Evolutionary conservation across 2,113 vertebrate species (phyloP).

Genomic region (Misgurnus mizolepis): DNA sequence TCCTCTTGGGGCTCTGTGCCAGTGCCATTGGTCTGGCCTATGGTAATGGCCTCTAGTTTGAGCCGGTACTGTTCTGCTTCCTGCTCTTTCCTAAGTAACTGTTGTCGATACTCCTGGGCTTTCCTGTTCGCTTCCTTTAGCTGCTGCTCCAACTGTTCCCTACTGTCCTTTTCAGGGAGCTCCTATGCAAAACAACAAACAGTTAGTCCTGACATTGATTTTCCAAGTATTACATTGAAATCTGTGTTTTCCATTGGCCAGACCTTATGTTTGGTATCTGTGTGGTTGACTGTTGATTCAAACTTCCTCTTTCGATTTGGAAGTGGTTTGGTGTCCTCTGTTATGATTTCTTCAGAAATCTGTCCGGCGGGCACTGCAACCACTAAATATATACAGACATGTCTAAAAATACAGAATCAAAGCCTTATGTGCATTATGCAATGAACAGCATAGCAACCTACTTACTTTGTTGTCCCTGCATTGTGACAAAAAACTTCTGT

Average conservation of each 20-base stretch:
- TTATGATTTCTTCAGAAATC: slow-evolving; percentile 77
- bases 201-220: neutral
- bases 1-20: slow-evolving; percentile 39
- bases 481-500: slow-evolving; percentile 74
- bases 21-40: slow-evolving; percentile 50
- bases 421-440: neutral
- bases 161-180: slow-evolving; percentile 12
- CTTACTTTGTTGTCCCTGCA: slow-evolving; percentile 78
- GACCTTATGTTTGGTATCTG: slow-evolving; percentile 13
- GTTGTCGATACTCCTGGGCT: slow-evolving; percentile 75
- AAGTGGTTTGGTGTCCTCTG: slow-evolving; percentile 68
- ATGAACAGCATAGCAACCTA: neutral
- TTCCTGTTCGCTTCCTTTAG: slow-evolving; percentile 73
- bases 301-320: slow-evolving; percentile 75
- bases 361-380: slow-evolving; percentile 82
- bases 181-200: slow-evolving; percentile 38
- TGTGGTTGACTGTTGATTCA: slow-evolving; percentile 61
- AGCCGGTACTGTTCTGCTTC: slow-evolving; percentile 75
- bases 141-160: slow-evolving; percentile 68
- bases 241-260: neutral
- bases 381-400: slow-evolving; percentile 68
- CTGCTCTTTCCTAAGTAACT: slow-evolving; percentile 74
- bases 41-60: slow-evolving; percentile 71
- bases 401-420: slow-evolving; percentile 1
- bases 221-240: neutral